Conservation (phyloP, 2,888 invertebrate genomes). For the Eupelmus urozonus region DNA sequence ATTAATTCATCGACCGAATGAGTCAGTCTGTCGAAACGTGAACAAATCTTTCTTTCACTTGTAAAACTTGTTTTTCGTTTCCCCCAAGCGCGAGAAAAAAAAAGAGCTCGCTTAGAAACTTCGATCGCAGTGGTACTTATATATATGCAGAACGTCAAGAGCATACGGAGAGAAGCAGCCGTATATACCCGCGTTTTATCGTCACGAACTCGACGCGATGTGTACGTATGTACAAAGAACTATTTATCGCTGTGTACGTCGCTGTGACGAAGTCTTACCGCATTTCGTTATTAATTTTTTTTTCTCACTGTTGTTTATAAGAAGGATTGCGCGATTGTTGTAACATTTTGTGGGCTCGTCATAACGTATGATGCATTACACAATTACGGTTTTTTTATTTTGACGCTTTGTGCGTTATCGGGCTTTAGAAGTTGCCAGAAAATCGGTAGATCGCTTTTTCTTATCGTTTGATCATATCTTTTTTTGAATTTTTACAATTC, state of each 20-base stretch:
- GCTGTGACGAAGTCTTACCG: neutral
- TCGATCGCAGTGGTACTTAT: neutral
- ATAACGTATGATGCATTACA: neutral
- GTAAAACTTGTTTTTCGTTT: slow-evolving; percentile 9
- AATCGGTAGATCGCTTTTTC: too few relatives aligned
- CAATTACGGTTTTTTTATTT: neutral
- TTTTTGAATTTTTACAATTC: too few relatives aligned
- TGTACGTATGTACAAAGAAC: neutral
- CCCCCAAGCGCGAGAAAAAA: neutral
- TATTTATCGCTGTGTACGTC: slow-evolving; percentile 3
- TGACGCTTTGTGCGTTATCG: neutral
- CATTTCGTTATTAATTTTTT: neutral
- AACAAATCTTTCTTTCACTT: neutral
- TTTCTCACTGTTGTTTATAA: neutral
- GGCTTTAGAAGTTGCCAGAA: neutral
- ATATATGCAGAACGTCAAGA: neutral
- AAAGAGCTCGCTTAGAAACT: neutral
- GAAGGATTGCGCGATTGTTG: neutral
- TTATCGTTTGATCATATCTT: too few relatives aligned
- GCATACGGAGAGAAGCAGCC: neutral
- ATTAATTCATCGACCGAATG: neutral
- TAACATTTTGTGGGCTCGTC: slow-evolving; percentile 12
- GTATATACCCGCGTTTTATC: neutral
- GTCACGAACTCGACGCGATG: neutral
- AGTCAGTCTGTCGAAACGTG: neutral